phyloP scores from a whole-genome alignment of 2,113 vertebrate species.

The Eurystomus gularis region DNA sequence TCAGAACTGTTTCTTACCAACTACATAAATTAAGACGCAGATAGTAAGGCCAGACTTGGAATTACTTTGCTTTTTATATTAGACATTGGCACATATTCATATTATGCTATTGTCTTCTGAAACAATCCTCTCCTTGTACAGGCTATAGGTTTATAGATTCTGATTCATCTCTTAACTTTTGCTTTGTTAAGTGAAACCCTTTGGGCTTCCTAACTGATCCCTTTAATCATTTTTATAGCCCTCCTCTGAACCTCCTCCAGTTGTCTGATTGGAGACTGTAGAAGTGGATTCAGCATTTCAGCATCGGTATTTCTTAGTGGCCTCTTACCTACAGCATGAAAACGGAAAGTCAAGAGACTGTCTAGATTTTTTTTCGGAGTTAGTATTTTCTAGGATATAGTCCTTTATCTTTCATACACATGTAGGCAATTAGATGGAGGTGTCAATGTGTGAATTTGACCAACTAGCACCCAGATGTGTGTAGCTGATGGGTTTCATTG shows the following conservation, averaged over 20 bases:
- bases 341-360: neutral
- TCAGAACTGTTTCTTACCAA: neutral
- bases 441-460: neutral
- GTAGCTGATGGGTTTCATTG: neutral
- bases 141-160: neutral
- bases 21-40: neutral
- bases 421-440: neutral
- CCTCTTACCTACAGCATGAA: neutral
- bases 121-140: neutral
- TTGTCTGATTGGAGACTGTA: neutral
- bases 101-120: neutral
- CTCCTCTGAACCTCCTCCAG: neutral
- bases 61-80: neutral
- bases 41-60: neutral
- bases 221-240: neutral
- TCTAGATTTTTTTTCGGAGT: neutral
- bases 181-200: neutral
- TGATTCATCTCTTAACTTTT: neutral
- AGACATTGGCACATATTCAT: neutral
- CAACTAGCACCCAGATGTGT: neutral
- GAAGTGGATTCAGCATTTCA: neutral
- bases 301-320: neutral
- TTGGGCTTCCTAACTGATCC: neutral
- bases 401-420: neutral
- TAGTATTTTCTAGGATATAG: neutral